phyloP scores from a whole-genome alignment of 2,888 invertebrate species.

The Ectemnius continuus region DNA sequence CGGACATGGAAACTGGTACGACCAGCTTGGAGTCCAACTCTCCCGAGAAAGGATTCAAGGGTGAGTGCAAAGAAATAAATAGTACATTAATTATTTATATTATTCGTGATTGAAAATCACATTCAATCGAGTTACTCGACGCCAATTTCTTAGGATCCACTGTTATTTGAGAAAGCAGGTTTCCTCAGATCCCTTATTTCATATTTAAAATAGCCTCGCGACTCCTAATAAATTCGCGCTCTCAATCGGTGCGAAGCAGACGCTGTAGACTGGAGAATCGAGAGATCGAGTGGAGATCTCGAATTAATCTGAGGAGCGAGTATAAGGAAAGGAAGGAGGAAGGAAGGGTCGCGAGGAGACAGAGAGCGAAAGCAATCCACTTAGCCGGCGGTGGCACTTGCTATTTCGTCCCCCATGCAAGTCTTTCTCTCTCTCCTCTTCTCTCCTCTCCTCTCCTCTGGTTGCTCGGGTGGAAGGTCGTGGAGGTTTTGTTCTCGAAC shows the following conservation, averaged over 20 bases:
- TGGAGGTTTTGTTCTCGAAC: conserved; percentile 74
- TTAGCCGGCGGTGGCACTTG: conserved; percentile 62
- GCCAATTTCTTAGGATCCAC: too few relatives aligned
- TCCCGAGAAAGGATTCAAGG: conserved; percentile 76
- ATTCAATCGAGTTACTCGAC: too few relatives aligned
- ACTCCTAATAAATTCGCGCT: neutral
- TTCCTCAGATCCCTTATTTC: too few relatives aligned
- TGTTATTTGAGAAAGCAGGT: too few relatives aligned
- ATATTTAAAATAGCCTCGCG: neutral
- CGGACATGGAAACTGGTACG: conserved; percentile 69
- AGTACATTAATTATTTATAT: too few relatives aligned
- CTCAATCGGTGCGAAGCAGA: neutral
- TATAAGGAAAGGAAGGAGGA: conserved; percentile 21
- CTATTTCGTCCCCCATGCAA: conserved; percentile 8
- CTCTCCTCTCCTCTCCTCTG: too few relatives aligned
- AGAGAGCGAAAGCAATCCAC: conserved; percentile 74
- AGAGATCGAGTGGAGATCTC: neutral
- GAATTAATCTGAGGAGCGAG: neutral
- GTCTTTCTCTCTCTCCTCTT: too few relatives aligned
- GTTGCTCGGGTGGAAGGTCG: conserved; percentile 38
- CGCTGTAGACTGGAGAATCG: conserved; percentile 1
- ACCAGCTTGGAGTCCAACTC: conserved; percentile 68
- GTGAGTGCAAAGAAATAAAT: conserved; percentile 55
- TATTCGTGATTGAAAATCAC: too few relatives aligned
- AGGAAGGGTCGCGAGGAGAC: conserved; percentile 20